These are phyloP conservation scores for Leptinotarsa rubiginosa DNA, from an alignment of 2,888 invertebrate genomes.

Conservation along the genomic window DNA sequence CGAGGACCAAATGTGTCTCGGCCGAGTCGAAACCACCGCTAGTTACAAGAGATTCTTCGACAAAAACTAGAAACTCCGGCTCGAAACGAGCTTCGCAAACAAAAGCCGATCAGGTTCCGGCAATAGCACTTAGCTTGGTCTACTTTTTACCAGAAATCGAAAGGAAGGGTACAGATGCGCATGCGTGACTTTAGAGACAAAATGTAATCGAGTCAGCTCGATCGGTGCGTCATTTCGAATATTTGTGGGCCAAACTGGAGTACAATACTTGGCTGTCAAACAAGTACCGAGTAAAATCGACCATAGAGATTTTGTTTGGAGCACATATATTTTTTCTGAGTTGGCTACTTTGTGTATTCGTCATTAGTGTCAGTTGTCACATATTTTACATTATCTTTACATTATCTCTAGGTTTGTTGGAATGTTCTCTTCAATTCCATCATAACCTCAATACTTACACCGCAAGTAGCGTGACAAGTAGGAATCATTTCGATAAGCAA, in stretches of 20 bases:
- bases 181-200: constrained; percentile 1
- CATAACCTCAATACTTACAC: too few relatives aligned
- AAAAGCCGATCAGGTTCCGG: constrained; percentile 57
- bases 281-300: too few relatives aligned
- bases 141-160: constrained; percentile 55
- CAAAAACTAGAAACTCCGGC: constrained; percentile 60
- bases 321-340: too few relatives aligned
- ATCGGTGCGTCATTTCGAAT: background rate
- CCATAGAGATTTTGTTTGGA: too few relatives aligned
- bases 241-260: background rate
- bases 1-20: constrained; percentile 42
- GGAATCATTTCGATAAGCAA: background rate
- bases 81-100: constrained; percentile 50
- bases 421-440: too few relatives aligned
- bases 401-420: too few relatives aligned
- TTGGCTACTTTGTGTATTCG: too few relatives aligned
- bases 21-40: constrained; percentile 43
- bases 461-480: background rate
- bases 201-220: background rate
- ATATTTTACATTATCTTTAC: too few relatives aligned
- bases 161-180: constrained; percentile 14
- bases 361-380: too few relatives aligned
- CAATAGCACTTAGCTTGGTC: constrained; percentile 59
- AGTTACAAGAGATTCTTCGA: constrained; percentile 49
- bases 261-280: background rate